These are phyloP conservation scores for Coregonus clupeaformis DNA, from an alignment of 2,113 vertebrate genomes.

Conservation along the genomic window DNA sequence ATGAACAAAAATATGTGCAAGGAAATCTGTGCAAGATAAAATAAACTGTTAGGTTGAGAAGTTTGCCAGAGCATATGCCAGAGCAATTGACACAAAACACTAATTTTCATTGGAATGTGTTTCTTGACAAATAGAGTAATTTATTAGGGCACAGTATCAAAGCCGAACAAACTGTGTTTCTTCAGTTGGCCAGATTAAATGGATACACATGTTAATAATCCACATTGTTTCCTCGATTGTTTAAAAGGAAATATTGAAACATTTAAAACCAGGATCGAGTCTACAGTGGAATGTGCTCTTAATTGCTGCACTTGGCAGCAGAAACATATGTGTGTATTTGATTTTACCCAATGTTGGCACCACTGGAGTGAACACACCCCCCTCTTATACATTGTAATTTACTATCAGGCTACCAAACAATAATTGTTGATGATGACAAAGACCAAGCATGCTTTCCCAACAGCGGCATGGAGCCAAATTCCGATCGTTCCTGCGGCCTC, in stretches of 20 bases:
- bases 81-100: slow-evolving; percentile 47
- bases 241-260: slow-evolving; percentile 75
- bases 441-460: slow-evolving; percentile 41
- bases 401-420: slow-evolving; percentile 24
- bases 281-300: slow-evolving; percentile 66
- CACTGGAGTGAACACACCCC: slow-evolving; percentile 21
- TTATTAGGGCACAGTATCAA: slow-evolving; percentile 69
- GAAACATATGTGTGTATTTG: slow-evolving; percentile 60
- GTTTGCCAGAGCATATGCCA: background rate
- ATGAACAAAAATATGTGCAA: too few species aligned
- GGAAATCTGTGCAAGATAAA: background rate
- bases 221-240: slow-evolving; percentile 70
- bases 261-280: slow-evolving; percentile 67
- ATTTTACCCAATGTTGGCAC: slow-evolving; percentile 67
- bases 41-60: slow-evolving; percentile 23
- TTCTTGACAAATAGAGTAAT: slow-evolving; percentile 69
- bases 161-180: slow-evolving; percentile 58
- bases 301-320: slow-evolving; percentile 69
- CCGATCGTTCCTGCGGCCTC: slow-evolving; percentile 60
- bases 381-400: background rate
- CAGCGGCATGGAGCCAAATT: slow-evolving; percentile 49
- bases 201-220: slow-evolving; percentile 78
- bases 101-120: slow-evolving; percentile 56
- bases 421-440: slow-evolving; percentile 65
- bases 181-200: slow-evolving; percentile 53